Base-by-base conservation (phyloP, 2,888 invertebrate genomes). In the Dynastes maya region DNA sequence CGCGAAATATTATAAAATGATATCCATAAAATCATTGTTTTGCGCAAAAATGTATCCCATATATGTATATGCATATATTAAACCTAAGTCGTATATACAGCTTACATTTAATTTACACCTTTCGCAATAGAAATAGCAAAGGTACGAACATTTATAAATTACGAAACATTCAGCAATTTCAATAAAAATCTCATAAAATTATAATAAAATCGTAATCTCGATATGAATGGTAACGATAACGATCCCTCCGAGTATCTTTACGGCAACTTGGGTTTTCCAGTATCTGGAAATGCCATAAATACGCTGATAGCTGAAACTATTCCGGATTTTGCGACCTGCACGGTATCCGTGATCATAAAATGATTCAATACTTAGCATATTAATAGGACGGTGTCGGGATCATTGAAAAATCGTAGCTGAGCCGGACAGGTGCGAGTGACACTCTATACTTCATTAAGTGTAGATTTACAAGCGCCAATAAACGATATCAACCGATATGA, bases 381-480 rank as follows among this genome's bases (percentile, higher is more conserved):
- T 61, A 68, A 77, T 70, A 53, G 76, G 65, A 27, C 55, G 76
- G 27, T 37, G 65, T 51, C 49, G 58, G 58, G 71, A 79, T 79
- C 79, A 70, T 76, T 71, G 79, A 79, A 71, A 76, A 79, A 76
- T 76, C 64, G 70, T 76, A 67, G 29, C 68, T 51, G 68, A 76
- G 63, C 58, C 65, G 77, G 87, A 87, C 87, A 88, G 87, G 87
- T 88, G 87, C 85, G 82, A 84, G 83, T 85, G 87, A 87, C 87
- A 86, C 85, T 85, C 86, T 84, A 86, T 87, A 87, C 86, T 86
- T 87, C 86, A 86, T 87, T 86, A 86, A 86, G 85, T 85, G 83
- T 85, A 87, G 87, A 88, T 88, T 88, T 88, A 88, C 86, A 87
- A 86, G 85, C 85, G 84, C 84, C 86, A 87, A 88, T 88, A 88